Base-by-base conservation (phyloP, 2,888 invertebrate genomes). In the Eumerus sabulonum region DNA sequence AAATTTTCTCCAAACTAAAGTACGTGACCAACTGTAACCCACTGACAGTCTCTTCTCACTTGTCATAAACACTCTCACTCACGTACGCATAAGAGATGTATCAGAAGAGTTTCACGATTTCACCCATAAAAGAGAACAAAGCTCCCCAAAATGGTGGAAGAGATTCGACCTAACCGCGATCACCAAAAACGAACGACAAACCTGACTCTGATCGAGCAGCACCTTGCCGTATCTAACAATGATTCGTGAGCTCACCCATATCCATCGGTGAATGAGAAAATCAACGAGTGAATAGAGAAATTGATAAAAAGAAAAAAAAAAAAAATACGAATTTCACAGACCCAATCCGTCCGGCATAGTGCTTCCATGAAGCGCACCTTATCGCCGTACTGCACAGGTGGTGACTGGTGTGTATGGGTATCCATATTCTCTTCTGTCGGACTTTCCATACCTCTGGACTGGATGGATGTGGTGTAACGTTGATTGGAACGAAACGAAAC, bases 221-320 rank as follows among this genome's bases (percentile, higher is more conserved):
- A 47, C 44, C 38, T 50, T 45, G 35, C n/a, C 19, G 18, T 48
- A 16, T 16, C 38, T 48, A 5, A 38, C n/a, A 63, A n/a, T 5
- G 5, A 36, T 11, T n/a, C 40, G 1, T 40, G 12, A 40, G 40
- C 45, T 67, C 66, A 62, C 51, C 18, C 35, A 67, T 51, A 51
- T 67, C 14, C 60, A 19, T 72, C 77, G 67, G 71, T 72, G 67
- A 66, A 76, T 76, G 70, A 71, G 38, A 45, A n/a, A n/a, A n/a
- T n/a, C 48, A 45, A 40, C 48, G 35, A 51, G 17, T 9, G 38
- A 56, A 60, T 44, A 19, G 51, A 73, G 54, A 66, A 66, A 66
- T 72, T 59, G 16, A 67, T 19, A 62, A 66, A 62, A 51, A 42
- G 1, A 54, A 47, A 36, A 36, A 11, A 11, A 36, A 36, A 36